Conservation (phyloP, 2,888 invertebrate genomes). For the Phrixothrix hirtus region DNA sequence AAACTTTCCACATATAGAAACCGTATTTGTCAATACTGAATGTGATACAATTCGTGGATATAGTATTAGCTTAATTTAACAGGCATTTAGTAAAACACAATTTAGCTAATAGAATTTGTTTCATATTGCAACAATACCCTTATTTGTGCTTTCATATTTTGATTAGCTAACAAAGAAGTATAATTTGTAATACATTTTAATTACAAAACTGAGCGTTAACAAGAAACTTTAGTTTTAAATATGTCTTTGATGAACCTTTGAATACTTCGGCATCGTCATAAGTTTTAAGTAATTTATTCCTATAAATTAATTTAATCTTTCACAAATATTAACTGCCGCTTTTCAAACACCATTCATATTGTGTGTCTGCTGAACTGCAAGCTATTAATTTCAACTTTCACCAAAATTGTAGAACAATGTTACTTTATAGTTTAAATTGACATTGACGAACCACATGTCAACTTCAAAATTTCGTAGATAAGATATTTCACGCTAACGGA, state of each 20-base stretch:
- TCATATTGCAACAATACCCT: too few relatives aligned
- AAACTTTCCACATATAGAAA: too few relatives aligned
- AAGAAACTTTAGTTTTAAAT: not conserved
- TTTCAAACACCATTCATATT: not conserved
- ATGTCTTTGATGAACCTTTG: too few relatives aligned
- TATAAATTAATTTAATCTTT: not conserved
- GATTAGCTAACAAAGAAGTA: not conserved
- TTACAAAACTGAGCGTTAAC: too few relatives aligned
- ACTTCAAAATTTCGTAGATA: conserved; percentile 2
- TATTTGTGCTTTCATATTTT: not conserved
- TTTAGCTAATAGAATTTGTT: too few relatives aligned
- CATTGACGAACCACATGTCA: conserved; percentile 1
- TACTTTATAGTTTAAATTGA: conserved; percentile 1
- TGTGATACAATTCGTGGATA: too few relatives aligned
- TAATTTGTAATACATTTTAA: too few relatives aligned
- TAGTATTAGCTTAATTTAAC: too few relatives aligned
- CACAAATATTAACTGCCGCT: not conserved
- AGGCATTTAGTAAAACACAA: too few relatives aligned
- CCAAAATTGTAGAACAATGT: conserved; percentile 1
- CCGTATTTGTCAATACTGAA: too few relatives aligned
- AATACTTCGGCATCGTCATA: not conserved
- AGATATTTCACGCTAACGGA: not conserved
- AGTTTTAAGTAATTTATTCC: not conserved
- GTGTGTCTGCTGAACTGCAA: not conserved
- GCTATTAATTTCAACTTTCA: conserved; percentile 1